Base-by-base conservation (phyloP, 2,113 vertebrate genomes). In the Pelvicachromis taeniatus region DNA sequence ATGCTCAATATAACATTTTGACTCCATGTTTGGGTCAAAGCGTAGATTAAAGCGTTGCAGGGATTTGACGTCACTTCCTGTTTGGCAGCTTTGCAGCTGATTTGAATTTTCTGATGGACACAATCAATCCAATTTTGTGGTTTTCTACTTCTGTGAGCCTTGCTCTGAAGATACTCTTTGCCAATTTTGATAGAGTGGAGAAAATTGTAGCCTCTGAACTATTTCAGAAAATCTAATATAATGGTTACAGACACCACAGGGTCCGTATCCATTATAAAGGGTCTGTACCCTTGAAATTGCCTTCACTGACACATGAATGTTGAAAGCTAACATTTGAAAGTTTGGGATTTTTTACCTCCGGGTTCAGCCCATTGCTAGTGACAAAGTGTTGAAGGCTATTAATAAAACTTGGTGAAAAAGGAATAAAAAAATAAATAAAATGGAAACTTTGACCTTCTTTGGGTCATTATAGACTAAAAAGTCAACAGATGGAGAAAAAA, bases 331-430 rank as follows among this genome's bases (percentile, higher is more conserved):
- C 48, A 29, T 50, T 73, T 50, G 23, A 73, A 50, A 73, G 65
- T 50, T 70, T 45, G 6, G 29, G 59, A 2, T 0, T 1, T 70
- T 70, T 70, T 23, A 42, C 40, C 23, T 31, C 68, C 0, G 1
- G 23, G 68, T 73, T 73, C 16, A 73, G 68, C 21, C 40, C 35
- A 42, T 68, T 68, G 63, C 35, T 68, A 26, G 40, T 40, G 40
- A 70, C 40, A 45, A 42, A 50, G 26, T 75, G 26, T 31, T 50
- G 6, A 75, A 75, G 26, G 10, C 2, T 75, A 50, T 26, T 19
- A 19, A 31, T 75, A 6, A 50, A 75, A 31, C 4, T 31, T 52
- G 16, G 17, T 11, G 68, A 13, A 75, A 75, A 75, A 9, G 40
- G 38, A 75, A 2, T 50, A 3, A 31, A 48, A 75, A 17, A 48